A percentile compares a stretch with the other conserved stretches of the same genome.
phyloP scores from a whole-genome alignment of 2,888 invertebrate genomes.

The Platycheirus albimanus region DNA sequence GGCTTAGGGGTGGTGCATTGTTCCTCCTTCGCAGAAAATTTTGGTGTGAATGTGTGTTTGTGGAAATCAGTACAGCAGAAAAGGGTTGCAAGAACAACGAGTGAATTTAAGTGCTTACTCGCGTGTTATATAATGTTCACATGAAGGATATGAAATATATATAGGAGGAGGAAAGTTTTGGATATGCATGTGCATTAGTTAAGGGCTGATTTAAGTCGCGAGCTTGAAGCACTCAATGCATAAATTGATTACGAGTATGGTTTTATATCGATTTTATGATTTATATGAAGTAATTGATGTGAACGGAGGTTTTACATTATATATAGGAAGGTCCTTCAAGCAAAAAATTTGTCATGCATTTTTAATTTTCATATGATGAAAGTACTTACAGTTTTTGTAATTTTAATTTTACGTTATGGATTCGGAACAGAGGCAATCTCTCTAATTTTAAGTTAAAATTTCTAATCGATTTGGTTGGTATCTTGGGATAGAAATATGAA shows the following conservation, averaged over 20 bases:
- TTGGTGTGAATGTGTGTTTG: constrained; percentile 16
- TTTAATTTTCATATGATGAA: too few relatives aligned
- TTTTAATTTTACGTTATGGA: too few relatives aligned
- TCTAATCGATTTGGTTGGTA: too few relatives aligned
- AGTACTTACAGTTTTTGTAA: too few relatives aligned
- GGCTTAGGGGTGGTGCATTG: constrained; percentile 32
- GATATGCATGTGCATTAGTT: constrained; percentile 26
- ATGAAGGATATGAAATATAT: constrained; percentile 34
- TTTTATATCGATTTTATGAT: constrained; percentile 23
- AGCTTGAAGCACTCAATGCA: constrained; percentile 43
- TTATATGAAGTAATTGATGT: constrained; percentile 8
- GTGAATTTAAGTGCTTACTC: constrained; percentile 38
- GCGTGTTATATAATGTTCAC: constrained; percentile 51
- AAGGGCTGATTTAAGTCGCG: constrained; percentile 22
- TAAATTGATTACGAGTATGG: constrained; percentile 49
- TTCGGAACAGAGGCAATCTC: too few relatives aligned
- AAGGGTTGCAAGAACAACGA: constrained; percentile 54
- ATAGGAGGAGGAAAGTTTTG: constrained; percentile 2
- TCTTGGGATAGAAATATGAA: too few relatives aligned
- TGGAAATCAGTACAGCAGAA: neutral
- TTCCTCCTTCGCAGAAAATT: constrained; percentile 17
- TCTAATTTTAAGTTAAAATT: too few relatives aligned
- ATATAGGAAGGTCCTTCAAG: too few relatives aligned
- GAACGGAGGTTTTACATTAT: neutral
- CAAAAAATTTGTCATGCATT: too few relatives aligned